A percentile compares a stretch with the other conserved stretches of the same genome.
phyloP scores from a whole-genome alignment of 2,797 vertebrate species.

The Pangasius sanitwongsei region DNA sequence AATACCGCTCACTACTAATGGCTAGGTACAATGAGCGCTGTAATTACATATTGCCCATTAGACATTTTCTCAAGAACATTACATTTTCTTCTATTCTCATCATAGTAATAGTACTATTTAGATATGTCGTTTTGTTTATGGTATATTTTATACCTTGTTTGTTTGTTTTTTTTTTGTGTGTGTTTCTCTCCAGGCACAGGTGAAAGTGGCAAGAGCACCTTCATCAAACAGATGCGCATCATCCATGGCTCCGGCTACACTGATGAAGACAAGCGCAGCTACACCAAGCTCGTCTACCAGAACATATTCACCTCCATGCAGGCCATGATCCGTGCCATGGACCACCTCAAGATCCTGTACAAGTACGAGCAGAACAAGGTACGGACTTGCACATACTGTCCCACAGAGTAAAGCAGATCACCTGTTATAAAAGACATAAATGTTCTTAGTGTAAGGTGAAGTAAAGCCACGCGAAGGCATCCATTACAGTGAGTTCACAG shows the following conservation, averaged over 20 bases:
- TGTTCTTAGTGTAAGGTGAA: background rate
- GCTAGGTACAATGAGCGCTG: background rate
- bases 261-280: constrained; percentile 95
- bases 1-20: background rate
- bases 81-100: background rate
- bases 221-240: constrained; percentile 99
- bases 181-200: constrained; percentile 82
- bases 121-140: background rate
- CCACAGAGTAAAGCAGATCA: background rate
- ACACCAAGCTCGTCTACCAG: constrained; percentile 97
- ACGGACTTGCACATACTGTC: background rate
- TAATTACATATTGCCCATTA: background rate
- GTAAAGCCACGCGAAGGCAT: background rate
- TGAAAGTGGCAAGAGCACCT: constrained; percentile 98
- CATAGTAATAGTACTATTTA: background rate
- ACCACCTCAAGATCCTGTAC: constrained; percentile 93
- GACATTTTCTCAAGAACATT: background rate
- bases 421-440: background rate
- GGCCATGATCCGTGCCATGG: constrained; percentile 96
- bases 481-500: background rate
- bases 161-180: background rate
- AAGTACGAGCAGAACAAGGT: constrained; percentile 97
- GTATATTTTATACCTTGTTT: background rate
- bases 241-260: constrained; percentile 98
- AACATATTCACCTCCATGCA: constrained; percentile 99